Conservation (phyloP, 2,888 invertebrate genomes). For the Alloscopus bannaensis region DNA sequence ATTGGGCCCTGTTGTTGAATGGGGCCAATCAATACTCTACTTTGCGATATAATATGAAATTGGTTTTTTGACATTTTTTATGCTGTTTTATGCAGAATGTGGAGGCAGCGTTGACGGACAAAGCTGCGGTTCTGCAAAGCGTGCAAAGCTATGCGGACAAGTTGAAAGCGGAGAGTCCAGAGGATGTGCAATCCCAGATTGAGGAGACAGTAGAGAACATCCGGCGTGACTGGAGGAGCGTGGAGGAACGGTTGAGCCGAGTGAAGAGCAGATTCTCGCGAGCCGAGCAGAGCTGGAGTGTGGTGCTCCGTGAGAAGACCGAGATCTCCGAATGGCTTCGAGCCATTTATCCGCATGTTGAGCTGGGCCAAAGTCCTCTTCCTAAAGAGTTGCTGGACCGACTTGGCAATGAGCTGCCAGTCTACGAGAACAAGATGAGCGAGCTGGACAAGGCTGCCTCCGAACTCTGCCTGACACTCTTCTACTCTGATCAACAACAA, state of each 20-base stretch:
- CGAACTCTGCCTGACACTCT: slow-evolving; percentile 65
- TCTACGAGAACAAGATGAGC: slow-evolving; percentile 64
- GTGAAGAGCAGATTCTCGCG: slow-evolving; percentile 37
- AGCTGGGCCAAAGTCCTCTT: slow-evolving; percentile 38
- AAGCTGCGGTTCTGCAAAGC: slow-evolving; percentile 45
- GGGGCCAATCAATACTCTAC: too few species aligned
- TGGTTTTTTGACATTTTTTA: too few species aligned
- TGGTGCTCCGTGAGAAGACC: slow-evolving; percentile 51
- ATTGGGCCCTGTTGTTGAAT: too few species aligned
- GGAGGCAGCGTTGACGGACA: slow-evolving; percentile 49
- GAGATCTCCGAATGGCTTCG: slow-evolving; percentile 66
- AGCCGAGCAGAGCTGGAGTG: slow-evolving; percentile 54
- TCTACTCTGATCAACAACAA: slow-evolving; percentile 26
- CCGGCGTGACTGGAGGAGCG: slow-evolving; percentile 59
- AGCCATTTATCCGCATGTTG: slow-evolving; percentile 60
- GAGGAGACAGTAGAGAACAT: slow-evolving; percentile 64
- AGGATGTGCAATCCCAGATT: slow-evolving; percentile 67
- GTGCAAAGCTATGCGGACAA: slow-evolving; percentile 64
- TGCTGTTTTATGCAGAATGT: slow-evolving; percentile 32
- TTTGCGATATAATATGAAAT: too few species aligned
- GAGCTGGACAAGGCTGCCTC: slow-evolving; percentile 59
- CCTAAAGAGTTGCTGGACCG: slow-evolving; percentile 39
- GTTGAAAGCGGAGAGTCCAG: slow-evolving; percentile 70
- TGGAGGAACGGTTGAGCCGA: slow-evolving; percentile 52
- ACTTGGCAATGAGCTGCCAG: slow-evolving; percentile 52